phyloP scores from a whole-genome alignment of 2,888 invertebrate species.

The Lacanobia wlatinum region DNA sequence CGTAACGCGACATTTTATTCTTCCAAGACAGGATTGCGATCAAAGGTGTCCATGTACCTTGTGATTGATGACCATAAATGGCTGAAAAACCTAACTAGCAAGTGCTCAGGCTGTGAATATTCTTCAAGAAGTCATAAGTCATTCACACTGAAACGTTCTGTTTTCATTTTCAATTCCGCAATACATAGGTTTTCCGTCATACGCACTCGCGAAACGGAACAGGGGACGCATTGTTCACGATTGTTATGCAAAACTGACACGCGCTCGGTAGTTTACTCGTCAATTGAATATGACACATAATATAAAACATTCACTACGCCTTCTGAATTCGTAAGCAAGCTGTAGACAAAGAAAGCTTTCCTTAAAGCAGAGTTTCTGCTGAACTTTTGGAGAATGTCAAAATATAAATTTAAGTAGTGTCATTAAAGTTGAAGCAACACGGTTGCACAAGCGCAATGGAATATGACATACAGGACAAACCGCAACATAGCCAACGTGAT shows the following conservation, averaged over 20 bases:
- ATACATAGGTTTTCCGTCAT: slow-evolving; percentile 64
- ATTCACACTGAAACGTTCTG: slow-evolving; percentile 1
- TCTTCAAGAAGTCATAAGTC: slow-evolving; percentile 1
- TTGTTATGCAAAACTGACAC: slow-evolving; percentile 83
- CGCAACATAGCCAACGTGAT: slow-evolving; percentile 76
- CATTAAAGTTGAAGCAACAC: slow-evolving; percentile 39
- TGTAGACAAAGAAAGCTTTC: slow-evolving; percentile 65
- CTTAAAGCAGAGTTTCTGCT: slow-evolving; percentile 19
- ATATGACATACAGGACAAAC: slow-evolving; percentile 70
- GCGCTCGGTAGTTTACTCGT: slow-evolving; percentile 76
- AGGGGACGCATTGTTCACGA: slow-evolving; percentile 73
- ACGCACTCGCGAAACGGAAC: slow-evolving; percentile 70
- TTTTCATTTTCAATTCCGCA: slow-evolving; percentile 59
- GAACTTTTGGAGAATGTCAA: slow-evolving; percentile 50
- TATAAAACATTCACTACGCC: slow-evolving; percentile 71
- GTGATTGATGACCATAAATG: slow-evolving; percentile 57
- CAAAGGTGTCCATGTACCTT: slow-evolving; percentile 58
- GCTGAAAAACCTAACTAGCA: slow-evolving; percentile 60
- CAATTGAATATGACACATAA: slow-evolving; percentile 77
- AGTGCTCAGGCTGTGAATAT: slow-evolving; percentile 22
- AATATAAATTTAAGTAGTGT: slow-evolving; percentile 41
- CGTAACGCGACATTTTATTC: slow-evolving; percentile 33
- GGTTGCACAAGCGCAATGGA: slow-evolving; percentile 56
- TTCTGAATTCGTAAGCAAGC: slow-evolving; percentile 68
- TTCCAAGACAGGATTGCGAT: slow-evolving; percentile 25